Percentiles rank a stretch among this genome's conserved stretches.
Conservation (phyloP, 1,140 invertebrate species). For the Pentalonia nigronervosa region DNA sequence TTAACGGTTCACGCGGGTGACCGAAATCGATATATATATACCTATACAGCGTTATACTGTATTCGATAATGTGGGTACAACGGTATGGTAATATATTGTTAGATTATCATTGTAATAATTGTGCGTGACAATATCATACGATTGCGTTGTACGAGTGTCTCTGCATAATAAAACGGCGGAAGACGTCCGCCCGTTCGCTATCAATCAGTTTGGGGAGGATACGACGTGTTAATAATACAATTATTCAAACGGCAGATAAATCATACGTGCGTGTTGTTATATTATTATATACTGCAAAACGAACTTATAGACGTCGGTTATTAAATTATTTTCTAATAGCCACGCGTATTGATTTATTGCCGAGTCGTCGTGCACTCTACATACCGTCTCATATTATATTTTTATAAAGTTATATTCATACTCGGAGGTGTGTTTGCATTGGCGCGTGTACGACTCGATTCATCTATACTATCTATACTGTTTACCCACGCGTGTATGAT, state of each 20-base stretch:
- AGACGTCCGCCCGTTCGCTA: not conserved
- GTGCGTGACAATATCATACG: too few relatives aligned
- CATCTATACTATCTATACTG: not conserved
- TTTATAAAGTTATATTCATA: not conserved
- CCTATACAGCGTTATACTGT: too few relatives aligned
- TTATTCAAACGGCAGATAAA: not conserved
- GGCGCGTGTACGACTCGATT: not conserved
- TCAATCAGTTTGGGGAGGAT: not conserved
- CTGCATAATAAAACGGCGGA: not conserved
- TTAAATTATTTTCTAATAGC: constrained; percentile 15
- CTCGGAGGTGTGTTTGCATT: not conserved
- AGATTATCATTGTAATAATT: not conserved
- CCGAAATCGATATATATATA: too few relatives aligned
- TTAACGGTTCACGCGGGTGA: not conserved
- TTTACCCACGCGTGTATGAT: not conserved
- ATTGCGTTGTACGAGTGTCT: too few relatives aligned
- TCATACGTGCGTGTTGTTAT: not conserved
- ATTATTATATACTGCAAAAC: not conserved
- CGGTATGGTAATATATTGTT: not conserved
- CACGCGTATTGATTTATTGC: not conserved
- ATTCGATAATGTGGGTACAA: not conserved
- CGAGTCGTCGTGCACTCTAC: not conserved
- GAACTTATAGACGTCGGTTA: not conserved
- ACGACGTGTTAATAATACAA: not conserved
- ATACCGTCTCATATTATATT: not conserved